A percentile compares a stretch with the other conserved stretches of the same genome.
phyloP scores from a whole-genome alignment of 2,113 vertebrate genomes.

The Corythoichthys intestinalis region DNA sequence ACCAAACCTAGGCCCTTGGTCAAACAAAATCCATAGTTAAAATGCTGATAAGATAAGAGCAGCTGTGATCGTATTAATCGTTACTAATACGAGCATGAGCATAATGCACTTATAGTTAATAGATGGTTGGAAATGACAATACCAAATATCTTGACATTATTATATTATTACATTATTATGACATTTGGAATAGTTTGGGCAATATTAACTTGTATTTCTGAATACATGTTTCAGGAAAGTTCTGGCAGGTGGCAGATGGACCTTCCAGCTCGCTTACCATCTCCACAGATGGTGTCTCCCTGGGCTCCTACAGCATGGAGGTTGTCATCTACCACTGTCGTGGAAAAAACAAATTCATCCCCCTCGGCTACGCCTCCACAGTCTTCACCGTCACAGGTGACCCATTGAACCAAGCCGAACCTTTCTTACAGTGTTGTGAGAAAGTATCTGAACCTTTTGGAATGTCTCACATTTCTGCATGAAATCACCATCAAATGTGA shows the following conservation, averaged over 20 bases:
- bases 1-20: too few relatives aligned
- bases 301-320: slow-evolving; percentile 89
- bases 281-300: slow-evolving; percentile 71
- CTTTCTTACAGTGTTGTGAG: not conserved
- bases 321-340: slow-evolving; percentile 87
- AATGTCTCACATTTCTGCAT: too few relatives aligned
- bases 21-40: too few relatives aligned
- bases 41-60: too few relatives aligned
- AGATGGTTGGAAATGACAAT: not conserved
- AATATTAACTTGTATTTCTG: not conserved
- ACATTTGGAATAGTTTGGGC: not conserved
- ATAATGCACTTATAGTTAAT: too few relatives aligned
- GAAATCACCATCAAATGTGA: too few relatives aligned
- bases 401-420: not conserved
- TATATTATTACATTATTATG: too few relatives aligned
- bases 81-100: too few relatives aligned
- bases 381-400: slow-evolving; percentile 85
- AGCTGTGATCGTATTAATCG: too few relatives aligned
- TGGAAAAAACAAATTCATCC: slow-evolving; percentile 80
- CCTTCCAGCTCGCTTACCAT: slow-evolving; percentile 80
- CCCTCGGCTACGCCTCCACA: slow-evolving; percentile 78
- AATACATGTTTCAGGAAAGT: slow-evolving; percentile 71
- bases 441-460: too few relatives aligned
- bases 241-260: slow-evolving; percentile 89
- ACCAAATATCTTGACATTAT: not conserved